Evolutionary conservation across 2,888 invertebrate species (phyloP).

Genomic region (Hydriomena furcata): DNA sequence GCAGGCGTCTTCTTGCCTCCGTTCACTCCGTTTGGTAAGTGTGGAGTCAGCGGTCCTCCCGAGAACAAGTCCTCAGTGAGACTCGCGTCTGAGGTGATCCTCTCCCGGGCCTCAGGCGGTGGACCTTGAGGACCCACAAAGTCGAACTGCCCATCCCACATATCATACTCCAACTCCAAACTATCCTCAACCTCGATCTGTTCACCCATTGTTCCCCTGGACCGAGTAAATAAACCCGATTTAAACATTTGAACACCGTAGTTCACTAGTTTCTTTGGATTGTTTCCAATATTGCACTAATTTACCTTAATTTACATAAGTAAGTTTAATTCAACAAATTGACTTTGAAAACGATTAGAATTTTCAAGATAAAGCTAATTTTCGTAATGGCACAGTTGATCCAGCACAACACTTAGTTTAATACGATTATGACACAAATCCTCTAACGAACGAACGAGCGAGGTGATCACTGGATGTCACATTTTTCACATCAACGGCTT

Average conservation of each 20-base stretch:
- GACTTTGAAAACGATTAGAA: conserved; percentile 70
- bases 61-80: conserved; percentile 77
- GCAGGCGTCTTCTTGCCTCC: conserved; percentile 83
- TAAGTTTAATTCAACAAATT: conserved; percentile 47
- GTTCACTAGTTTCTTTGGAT: conserved; percentile 62
- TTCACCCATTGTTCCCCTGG: conserved; percentile 73
- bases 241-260: conserved; percentile 72
- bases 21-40: conserved; percentile 74
- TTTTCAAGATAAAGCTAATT: conserved; percentile 62
- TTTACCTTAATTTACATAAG: conserved; percentile 43
- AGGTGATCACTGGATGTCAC: conserved; percentile 57
- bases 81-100: conserved; percentile 70
- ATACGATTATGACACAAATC: conserved; percentile 47
- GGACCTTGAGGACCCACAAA: conserved; percentile 87
- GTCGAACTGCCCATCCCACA: conserved; percentile 95
- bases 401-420: conserved; percentile 40
- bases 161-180: conserved; percentile 91
- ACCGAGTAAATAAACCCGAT: conserved; percentile 72
- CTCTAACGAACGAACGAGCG: conserved; percentile 48
- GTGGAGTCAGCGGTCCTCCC: conserved; percentile 73
- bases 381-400: conserved; percentile 67
- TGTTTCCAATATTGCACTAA: conserved; percentile 71
- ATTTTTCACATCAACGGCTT: conserved; percentile 54
- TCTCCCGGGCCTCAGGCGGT: conserved; percentile 57
- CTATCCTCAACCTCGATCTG: conserved; percentile 80